Base-by-base conservation (phyloP, 2,797 vertebrate species). In the Hyperoplus lanceolatus region DNA sequence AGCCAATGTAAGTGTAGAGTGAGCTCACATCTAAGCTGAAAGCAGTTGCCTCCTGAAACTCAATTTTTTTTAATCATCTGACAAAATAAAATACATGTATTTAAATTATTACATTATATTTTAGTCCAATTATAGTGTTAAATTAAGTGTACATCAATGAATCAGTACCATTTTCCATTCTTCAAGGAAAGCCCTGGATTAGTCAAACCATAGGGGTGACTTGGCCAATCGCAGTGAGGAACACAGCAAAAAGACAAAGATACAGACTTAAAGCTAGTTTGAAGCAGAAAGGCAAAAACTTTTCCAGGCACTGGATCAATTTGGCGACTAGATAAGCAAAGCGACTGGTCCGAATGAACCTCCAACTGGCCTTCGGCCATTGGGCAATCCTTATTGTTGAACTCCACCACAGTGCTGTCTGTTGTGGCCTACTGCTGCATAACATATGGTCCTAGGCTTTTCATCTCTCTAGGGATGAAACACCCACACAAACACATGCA, bases 381-480 rank as follows among this genome's bases (percentile, higher is more conserved):
- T 69, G 72, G 82, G 75, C 87, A 86, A 82, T 87, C 73, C 76
- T 84, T 73, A 85, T 55, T 81, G 82, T 83, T 90, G 80, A 90
- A 89, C 83, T 81, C 79, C 4, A 16, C 72, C 72, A 81, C 83
- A 69, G 80, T 38, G 64, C 83, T 87, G 84, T 90, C 79, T 91
- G 86, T 79, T 90, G 89, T 85, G 88, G 85, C 84, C 86, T 79
- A 90, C 90, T 90, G 89, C 92, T 93, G 89, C 81, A 91, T 66
- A 90, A 76, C 92, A 91, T 91, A 92, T 92, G 91, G 89, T 89
- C 83, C 78, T 45, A 38, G 78, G 81, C 87, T 89, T 91, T 91
- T 91, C 79, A 93, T 92, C 93, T 92, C 87, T 83, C 79, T 82
- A 59, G 83, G 90, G 91, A 93, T 78, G 71, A 91, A 90, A 90